phyloP scores from a whole-genome alignment of 2,797 vertebrate species.

The Pterois miles region DNA sequence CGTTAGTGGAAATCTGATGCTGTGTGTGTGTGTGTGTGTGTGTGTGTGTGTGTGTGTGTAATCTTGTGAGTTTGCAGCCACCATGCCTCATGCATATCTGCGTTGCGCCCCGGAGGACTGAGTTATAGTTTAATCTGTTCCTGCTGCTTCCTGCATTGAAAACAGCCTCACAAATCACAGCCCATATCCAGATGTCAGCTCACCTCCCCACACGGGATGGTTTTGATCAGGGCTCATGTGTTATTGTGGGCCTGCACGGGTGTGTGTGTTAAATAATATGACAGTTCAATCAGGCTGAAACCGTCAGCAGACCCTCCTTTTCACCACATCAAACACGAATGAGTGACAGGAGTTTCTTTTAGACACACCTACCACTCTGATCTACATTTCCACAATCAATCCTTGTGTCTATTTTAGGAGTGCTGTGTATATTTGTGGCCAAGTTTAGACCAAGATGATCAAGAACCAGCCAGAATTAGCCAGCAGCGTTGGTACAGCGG shows the following conservation, averaged over 20 bases:
- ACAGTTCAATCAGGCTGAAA: not conserved
- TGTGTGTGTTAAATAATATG: not conserved
- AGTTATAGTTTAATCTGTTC: constrained; percentile 59
- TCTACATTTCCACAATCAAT: too few species aligned
- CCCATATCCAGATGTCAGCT: not conserved
- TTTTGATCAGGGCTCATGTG: not conserved
- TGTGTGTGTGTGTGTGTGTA: too few species aligned
- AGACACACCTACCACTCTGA: too few species aligned
- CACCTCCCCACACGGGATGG: not conserved
- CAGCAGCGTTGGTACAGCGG: not conserved
- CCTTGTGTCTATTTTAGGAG: not conserved
- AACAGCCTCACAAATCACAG: constrained; percentile 56
- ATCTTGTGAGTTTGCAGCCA: not conserved
- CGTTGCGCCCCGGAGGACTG: constrained; percentile 8
- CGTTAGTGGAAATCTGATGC: not conserved
- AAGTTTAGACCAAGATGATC: not conserved
- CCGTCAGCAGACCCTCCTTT: not conserved
- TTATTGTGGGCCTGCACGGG: not conserved
- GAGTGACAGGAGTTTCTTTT: too few species aligned
- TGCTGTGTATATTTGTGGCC: not conserved
- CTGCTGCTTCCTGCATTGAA: constrained; percentile 46
- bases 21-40: not conserved
- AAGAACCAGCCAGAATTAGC: not conserved
- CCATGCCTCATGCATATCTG: constrained; percentile 27
- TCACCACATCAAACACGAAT: not conserved